Percentiles rank a stretch among this genome's conserved stretches.
Evolutionary conservation across 1,140 invertebrate species (phyloP).

Genomic region (Cotesia glomerata): DNA sequence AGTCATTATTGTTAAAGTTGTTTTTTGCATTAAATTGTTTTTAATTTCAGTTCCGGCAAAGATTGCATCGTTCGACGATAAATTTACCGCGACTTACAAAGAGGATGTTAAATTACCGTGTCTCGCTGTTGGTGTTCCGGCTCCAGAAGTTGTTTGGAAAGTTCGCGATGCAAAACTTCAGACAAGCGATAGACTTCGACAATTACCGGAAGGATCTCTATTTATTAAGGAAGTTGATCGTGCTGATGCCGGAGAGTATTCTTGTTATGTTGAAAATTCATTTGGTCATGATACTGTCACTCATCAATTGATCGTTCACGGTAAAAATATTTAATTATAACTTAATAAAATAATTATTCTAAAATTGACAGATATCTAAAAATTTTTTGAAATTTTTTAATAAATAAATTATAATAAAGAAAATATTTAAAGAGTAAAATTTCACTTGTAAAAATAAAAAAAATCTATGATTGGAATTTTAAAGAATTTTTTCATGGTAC

Average conservation of each 20-base stretch:
- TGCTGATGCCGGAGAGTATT: slow-evolving; percentile 88
- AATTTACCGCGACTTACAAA: slow-evolving; percentile 87
- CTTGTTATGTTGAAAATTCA: slow-evolving; percentile 90
- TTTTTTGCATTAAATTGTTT: slow-evolving; percentile 17
- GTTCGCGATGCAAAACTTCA: slow-evolving; percentile 71
- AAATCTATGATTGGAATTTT: too few species aligned
- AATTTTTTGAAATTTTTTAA: too few species aligned
- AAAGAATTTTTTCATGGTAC: too few species aligned
- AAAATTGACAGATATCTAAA: neutral
- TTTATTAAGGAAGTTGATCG: slow-evolving; percentile 87
- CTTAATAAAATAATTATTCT: too few species aligned
- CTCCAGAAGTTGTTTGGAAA: slow-evolving; percentile 89
- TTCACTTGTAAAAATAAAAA: too few species aligned
- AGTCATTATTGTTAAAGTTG: neutral
- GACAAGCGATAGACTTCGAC: slow-evolving; percentile 77
- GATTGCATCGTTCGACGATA: slow-evolving; percentile 90
- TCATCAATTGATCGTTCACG: slow-evolving; percentile 85
- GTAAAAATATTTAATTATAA: slow-evolving; percentile 57
- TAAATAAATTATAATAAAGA: too few species aligned
- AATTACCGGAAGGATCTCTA: slow-evolving; percentile 87
- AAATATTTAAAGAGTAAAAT: too few species aligned
- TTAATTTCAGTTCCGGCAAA: slow-evolving; percentile 81
- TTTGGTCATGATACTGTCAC: slow-evolving; percentile 92
- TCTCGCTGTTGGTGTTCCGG: slow-evolving; percentile 86
- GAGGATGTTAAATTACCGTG: slow-evolving; percentile 91